Conservation (phyloP, 2,113 vertebrate genomes). For the Amazona guildingii region DNA sequence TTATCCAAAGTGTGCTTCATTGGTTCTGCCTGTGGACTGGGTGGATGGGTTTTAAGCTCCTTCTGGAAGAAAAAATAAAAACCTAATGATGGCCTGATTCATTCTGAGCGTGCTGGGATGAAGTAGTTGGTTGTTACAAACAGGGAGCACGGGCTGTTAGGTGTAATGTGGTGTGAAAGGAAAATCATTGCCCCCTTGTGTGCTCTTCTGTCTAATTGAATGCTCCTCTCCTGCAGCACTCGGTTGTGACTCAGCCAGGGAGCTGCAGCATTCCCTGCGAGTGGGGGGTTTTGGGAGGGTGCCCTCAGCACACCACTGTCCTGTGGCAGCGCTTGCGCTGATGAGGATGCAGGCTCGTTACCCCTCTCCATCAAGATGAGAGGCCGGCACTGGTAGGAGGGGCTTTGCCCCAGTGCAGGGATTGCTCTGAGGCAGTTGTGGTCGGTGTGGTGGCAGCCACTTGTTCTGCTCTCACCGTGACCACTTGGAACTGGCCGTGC, state of each 20-base stretch:
- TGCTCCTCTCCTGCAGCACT: not conserved
- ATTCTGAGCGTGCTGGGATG: not conserved
- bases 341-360: not conserved
- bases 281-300: not conserved
- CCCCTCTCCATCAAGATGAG: rapidly evolving
- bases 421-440: rapidly evolving
- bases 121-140: not conserved
- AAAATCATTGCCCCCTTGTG: slow-evolving; percentile 45
- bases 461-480: rapidly evolving
- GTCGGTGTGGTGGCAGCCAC: rapidly evolving
- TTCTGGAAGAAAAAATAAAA: not conserved
- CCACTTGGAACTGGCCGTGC: rapidly evolving
- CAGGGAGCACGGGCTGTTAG: not conserved
- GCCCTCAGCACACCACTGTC: rapidly evolving
- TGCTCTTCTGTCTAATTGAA: slow-evolving; percentile 47
- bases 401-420: not conserved
- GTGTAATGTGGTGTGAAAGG: slow-evolving; percentile 45
- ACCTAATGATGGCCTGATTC: not conserved
- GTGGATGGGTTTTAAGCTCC: not conserved
- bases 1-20: not conserved
- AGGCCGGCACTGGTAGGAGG: rapidly evolving
- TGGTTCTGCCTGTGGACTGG: not conserved
- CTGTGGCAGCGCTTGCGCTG: rapidly evolving
- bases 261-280: not conserved
- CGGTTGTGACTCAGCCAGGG: not conserved